phyloP scores from a whole-genome alignment of 2,888 invertebrate species.

The Platycheirus rosarum region DNA sequence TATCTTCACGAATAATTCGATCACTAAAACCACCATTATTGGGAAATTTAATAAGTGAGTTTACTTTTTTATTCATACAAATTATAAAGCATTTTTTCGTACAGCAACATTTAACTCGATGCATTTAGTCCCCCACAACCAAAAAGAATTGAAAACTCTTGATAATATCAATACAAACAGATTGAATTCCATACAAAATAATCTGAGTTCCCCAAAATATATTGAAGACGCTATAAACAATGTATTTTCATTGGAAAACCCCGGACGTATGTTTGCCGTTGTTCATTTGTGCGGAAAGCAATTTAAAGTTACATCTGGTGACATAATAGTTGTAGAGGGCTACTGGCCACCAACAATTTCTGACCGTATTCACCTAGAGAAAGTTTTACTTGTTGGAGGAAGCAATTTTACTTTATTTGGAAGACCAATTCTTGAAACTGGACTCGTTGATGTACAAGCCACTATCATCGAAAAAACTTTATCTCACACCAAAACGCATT shows the following conservation, averaged over 20 bases:
- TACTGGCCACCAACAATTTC: conserved; percentile 92
- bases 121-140: conserved; percentile 5
- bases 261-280: conserved; percentile 87
- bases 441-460: conserved; percentile 89
- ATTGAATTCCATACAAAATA: neutral
- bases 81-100: neutral
- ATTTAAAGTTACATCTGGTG: conserved; percentile 92
- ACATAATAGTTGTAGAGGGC: conserved; percentile 91
- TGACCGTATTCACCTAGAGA: conserved; percentile 91
- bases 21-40: conserved; percentile 13
- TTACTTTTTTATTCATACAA: neutral
- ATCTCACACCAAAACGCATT: conserved; percentile 90
- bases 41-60: conserved; percentile 35
- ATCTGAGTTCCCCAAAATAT: conserved; percentile 60
- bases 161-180: neutral
- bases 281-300: conserved; percentile 92
- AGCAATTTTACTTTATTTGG: conserved; percentile 92
- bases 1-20: conserved; percentile 11
- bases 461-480: conserved; percentile 93
- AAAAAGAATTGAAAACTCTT: neutral
- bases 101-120: conserved; percentile 34
- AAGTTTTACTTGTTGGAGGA: conserved; percentile 91
- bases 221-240: conserved; percentile 79
- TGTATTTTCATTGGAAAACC: conserved; percentile 75
- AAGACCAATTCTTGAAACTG: conserved; percentile 89